Base-by-base conservation (phyloP, 2,888 invertebrate species). In the Heteropelma amictum region DNA sequence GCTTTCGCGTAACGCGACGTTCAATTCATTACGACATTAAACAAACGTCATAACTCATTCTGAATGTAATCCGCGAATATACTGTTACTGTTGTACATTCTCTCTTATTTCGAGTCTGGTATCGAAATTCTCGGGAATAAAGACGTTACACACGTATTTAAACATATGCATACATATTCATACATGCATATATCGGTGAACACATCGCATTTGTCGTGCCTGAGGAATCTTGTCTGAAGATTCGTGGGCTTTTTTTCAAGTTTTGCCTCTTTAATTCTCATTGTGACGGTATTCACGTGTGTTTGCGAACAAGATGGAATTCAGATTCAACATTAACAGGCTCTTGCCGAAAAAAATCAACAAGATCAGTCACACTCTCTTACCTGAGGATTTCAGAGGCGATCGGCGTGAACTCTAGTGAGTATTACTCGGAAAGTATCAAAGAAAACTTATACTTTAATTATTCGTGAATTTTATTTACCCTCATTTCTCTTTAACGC, bases 241-340 rank as follows among this genome's bases (percentile, higher is more conserved):
- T n/a, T n/a, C n/a, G n/a, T n/a, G n/a, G n/a, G n/a, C n/a, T 58
- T 51, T 45, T 19, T 56, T 26, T 12, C 40, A 3, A 21, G 33
- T 40, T 28, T 35, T 26, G 21, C 56, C 21, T 51, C 3, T 38
- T 51, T 40, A 12, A 10, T 49, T 51, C 10, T 40, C 12, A 30
- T 14, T 61, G 30, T 49, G 21, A 23, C 17, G 3, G 3, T n/a
- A n/a, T 12, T 33, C 1, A 35, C 56, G 38, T 10, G 12, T 10
- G 26, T 23, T 6, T 19, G n/a, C 21, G 33, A 0, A 7, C 53
- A 70, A 77, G 47, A 89, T 89, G 89, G 88, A 89, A 82, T 89
- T 88, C 80, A 86, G 85, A 77, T 89, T 88, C 82, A 86, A 87
- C 80, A 81, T 89, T 42, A 88, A 88, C 77, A 86, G 83, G 76